These are phyloP conservation scores for Urocynchramus pylzowi DNA, from an alignment of 2,113 vertebrate species.

Conservation along the genomic window DNA sequence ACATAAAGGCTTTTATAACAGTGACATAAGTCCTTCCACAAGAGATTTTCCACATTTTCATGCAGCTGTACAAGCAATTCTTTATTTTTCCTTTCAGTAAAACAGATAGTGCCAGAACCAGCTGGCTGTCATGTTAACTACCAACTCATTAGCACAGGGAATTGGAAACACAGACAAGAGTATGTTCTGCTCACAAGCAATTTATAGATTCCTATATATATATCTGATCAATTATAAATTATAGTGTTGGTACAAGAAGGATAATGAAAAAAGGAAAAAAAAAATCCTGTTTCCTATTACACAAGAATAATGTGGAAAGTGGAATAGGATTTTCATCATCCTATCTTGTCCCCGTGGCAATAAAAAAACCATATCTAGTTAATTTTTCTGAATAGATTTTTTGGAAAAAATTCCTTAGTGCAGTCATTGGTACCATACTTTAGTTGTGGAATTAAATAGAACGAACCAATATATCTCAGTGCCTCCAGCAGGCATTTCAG, in stretches of 20 bases:
- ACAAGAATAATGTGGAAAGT: background rate
- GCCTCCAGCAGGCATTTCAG: background rate
- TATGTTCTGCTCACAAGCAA: background rate
- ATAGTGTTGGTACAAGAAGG: background rate
- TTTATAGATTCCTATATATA: background rate
- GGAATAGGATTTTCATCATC: background rate
- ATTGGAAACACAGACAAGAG: background rate
- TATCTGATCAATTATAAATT: background rate
- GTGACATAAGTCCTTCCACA: background rate
- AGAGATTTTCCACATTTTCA: background rate
- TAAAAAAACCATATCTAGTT: background rate
- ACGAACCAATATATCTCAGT: background rate
- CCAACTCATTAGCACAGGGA: background rate
- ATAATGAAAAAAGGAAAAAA: background rate
- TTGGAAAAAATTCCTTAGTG: background rate
- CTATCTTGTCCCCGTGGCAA: background rate
- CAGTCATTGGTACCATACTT: background rate
- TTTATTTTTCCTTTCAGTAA: background rate
- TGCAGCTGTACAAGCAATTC: slow-evolving; percentile 30
- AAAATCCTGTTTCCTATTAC: background rate
- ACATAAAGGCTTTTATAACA: background rate
- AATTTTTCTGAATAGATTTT: background rate
- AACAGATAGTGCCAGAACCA: background rate
- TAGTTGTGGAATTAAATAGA: background rate
- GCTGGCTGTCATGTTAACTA: background rate